These are phyloP conservation scores for Drosophila quinaria DNA, from an alignment of 2,888 invertebrate species.

Conservation along the genomic window DNA sequence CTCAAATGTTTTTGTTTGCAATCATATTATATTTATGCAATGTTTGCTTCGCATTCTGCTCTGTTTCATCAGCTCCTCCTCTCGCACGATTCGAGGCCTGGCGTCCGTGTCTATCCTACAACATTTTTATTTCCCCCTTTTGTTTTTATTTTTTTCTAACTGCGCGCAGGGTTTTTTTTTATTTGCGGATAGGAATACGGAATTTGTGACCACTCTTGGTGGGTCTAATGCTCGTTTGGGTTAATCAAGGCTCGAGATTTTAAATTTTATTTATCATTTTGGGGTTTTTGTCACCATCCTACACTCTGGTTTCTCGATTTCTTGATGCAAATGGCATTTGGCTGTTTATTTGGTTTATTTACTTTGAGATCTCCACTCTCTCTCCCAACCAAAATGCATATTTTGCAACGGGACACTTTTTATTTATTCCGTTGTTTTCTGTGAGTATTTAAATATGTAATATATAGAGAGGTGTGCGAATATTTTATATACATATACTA, in stretches of 20 bases:
- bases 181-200: slow-evolving; percentile 26
- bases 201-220: slow-evolving; percentile 37
- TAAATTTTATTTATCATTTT: slow-evolving; percentile 76
- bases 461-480: slow-evolving; percentile 46
- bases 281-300: slow-evolving; percentile 32
- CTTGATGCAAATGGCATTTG: slow-evolving; percentile 50
- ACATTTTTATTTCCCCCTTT: slow-evolving; percentile 17
- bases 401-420: slow-evolving; percentile 75
- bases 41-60: slow-evolving; percentile 44
- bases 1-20: slow-evolving; percentile 79
- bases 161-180: slow-evolving; percentile 10
- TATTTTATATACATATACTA: slow-evolving; percentile 23
- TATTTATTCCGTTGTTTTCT: slow-evolving; percentile 30
- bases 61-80: slow-evolving; percentile 11
- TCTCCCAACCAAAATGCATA: slow-evolving; percentile 52
- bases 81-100: background rate
- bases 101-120: slow-evolving; percentile 23
- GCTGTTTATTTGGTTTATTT: slow-evolving; percentile 68
- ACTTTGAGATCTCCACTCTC: slow-evolving; percentile 24
- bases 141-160: slow-evolving; percentile 19
- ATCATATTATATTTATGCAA: slow-evolving; percentile 82
- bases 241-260: slow-evolving; percentile 78
- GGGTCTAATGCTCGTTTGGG: slow-evolving; percentile 70
- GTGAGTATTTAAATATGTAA: slow-evolving; percentile 73
- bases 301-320: background rate